These are phyloP conservation scores for Archaeoteleia sp. DNA, from an alignment of 2,888 invertebrate species.

Conservation along the genomic window DNA sequence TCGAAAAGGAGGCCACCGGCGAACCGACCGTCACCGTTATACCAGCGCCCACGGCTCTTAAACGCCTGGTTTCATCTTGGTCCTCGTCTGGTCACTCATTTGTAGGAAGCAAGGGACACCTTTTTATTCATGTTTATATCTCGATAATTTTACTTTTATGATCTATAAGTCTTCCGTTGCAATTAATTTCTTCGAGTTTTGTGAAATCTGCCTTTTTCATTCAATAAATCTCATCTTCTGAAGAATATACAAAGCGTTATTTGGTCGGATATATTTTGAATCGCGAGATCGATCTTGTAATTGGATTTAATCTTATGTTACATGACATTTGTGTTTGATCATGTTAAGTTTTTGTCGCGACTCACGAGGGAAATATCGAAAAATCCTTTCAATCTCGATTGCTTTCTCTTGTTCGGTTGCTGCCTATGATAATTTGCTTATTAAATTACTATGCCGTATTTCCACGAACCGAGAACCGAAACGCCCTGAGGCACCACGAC, in stretches of 20 bases:
- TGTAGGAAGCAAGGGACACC: slow-evolving; percentile 9
- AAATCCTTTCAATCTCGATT: slow-evolving; percentile 28
- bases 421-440: slow-evolving; percentile 2
- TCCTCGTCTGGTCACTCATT: slow-evolving; percentile 19
- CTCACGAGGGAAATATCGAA: slow-evolving; percentile 16
- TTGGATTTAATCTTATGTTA: slow-evolving; percentile 3
- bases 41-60: slow-evolving; percentile 67
- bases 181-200: too few species aligned
- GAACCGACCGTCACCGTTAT: slow-evolving; percentile 71
- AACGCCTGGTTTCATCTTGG: slow-evolving; percentile 49
- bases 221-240: too few species aligned
- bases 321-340: slow-evolving; percentile 6
- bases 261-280: too few species aligned
- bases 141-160: not conserved
- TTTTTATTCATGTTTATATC: slow-evolving; percentile 4
- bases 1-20: slow-evolving; percentile 69
- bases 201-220: too few species aligned
- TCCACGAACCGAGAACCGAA: slow-evolving; percentile 3
- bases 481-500: slow-evolving; percentile 17
- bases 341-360: slow-evolving; percentile 9
- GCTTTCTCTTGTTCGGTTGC: slow-evolving; percentile 11
- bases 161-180: too few species aligned
- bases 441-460: slow-evolving; percentile 12
- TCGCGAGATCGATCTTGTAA: not conserved
- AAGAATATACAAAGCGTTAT: too few species aligned